phyloP scores from a whole-genome alignment of 2,888 invertebrate genomes.

The Gandaritis pyraliata region DNA sequence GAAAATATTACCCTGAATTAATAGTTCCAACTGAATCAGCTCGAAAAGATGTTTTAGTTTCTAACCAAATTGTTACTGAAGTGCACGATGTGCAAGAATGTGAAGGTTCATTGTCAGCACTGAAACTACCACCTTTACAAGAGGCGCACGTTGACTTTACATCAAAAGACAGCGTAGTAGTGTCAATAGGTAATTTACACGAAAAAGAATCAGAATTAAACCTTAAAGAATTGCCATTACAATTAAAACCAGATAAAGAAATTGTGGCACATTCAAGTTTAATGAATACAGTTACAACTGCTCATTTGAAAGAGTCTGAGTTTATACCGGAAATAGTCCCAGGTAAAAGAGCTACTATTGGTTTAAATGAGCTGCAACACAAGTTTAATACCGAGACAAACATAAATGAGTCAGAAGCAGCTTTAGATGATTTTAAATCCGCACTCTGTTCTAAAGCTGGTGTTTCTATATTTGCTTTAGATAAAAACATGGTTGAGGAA shows the following conservation, averaged over 20 bases:
- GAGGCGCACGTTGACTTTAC: slow-evolving; percentile 85
- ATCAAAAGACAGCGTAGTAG: slow-evolving; percentile 85
- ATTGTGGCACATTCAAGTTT: slow-evolving; percentile 80
- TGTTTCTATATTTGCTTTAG: slow-evolving; percentile 80
- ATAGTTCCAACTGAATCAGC: slow-evolving; percentile 92
- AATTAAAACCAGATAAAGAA: slow-evolving; percentile 65
- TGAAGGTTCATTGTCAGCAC: slow-evolving; percentile 85
- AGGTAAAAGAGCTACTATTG: slow-evolving; percentile 84
- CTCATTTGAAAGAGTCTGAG: slow-evolving; percentile 87
- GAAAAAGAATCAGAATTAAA: slow-evolving; percentile 87
- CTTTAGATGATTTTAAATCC: slow-evolving; percentile 72
- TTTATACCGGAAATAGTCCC: slow-evolving; percentile 75
- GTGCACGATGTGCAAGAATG: slow-evolving; percentile 87
- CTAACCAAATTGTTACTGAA: slow-evolving; percentile 87
- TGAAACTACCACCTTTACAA: slow-evolving; percentile 85
- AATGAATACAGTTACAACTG: slow-evolving; percentile 85
- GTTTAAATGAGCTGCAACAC: slow-evolving; percentile 86
- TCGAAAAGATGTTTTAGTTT: slow-evolving; percentile 85
- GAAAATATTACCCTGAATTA: slow-evolving; percentile 90
- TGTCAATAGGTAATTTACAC: slow-evolving; percentile 82
- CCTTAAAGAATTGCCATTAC: slow-evolving; percentile 57
- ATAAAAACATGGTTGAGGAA: slow-evolving; percentile 83
- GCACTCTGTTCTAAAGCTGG: slow-evolving; percentile 73
- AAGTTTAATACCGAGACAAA: slow-evolving; percentile 84
- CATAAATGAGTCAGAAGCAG: slow-evolving; percentile 84